Conservation (phyloP, 2,113 vertebrate species). For the Cavia aperea region DNA sequence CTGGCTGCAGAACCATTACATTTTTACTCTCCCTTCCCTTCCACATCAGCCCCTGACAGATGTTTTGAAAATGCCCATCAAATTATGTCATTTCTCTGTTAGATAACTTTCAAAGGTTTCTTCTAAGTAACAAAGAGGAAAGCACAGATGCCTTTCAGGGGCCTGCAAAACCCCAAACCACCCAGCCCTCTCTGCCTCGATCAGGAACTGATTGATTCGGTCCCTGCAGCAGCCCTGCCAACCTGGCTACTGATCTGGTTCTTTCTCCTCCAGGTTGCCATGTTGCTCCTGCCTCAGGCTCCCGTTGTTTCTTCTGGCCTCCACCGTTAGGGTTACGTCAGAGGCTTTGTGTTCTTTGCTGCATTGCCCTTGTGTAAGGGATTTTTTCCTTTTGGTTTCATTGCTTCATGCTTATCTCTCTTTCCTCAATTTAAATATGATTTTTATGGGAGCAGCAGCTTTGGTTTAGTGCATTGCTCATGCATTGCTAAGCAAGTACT, state of each 20-base stretch:
- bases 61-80: not conserved
- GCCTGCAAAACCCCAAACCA: accelerated
- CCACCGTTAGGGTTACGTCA: not conserved
- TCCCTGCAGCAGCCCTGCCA: accelerated
- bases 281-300: not conserved
- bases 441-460: not conserved
- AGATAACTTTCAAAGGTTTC: not conserved
- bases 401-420: not conserved
- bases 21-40: not conserved
- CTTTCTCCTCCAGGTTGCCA: too few relatives aligned
- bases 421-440: not conserved
- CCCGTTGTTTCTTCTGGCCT: not conserved
- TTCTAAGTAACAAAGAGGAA: not conserved
- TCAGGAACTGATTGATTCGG: not conserved
- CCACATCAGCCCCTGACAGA: not conserved
- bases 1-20: not conserved
- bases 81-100: not conserved
- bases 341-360: not conserved
- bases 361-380: not conserved
- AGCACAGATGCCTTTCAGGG: not conserved
- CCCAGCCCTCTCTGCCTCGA: not conserved
- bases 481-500: not conserved
- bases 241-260: too few relatives aligned
- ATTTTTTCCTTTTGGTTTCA: not conserved
- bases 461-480: not conserved